Evolutionary conservation across 2,888 invertebrate genomes (phyloP).

Genomic region (Tenthredo amoena): DNA sequence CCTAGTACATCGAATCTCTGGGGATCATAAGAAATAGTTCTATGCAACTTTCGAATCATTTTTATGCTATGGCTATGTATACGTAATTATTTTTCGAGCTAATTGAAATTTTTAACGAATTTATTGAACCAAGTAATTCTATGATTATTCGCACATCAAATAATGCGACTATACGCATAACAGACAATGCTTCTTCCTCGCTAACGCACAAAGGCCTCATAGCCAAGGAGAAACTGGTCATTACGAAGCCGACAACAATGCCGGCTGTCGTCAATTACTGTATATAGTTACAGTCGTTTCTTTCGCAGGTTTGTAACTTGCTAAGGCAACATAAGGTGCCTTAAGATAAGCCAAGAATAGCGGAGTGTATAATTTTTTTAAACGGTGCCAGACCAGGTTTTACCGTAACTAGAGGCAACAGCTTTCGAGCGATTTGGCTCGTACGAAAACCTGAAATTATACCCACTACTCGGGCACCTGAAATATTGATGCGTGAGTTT

Average conservation of each 20-base stretch:
- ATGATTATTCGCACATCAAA: not conserved
- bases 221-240: not conserved
- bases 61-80: too few relatives aligned
- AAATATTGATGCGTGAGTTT: not conserved
- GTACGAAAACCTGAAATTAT: not conserved
- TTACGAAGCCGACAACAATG: constrained; percentile 20
- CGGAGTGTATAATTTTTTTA: not conserved
- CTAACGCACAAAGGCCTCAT: not conserved
- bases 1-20: not conserved
- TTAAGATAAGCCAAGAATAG: constrained; percentile 3
- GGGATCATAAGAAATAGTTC: not conserved
- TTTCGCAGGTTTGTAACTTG: not conserved
- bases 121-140: not conserved
- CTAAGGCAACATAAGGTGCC: not conserved
- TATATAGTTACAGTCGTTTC: not conserved
- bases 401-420: not conserved
- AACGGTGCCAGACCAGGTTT: not conserved
- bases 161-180: not conserved
- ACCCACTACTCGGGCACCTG: not conserved
- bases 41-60: too few relatives aligned
- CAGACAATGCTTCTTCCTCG: not conserved
- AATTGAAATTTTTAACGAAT: not conserved
- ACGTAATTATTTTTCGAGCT: not conserved
- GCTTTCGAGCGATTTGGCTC: not conserved
- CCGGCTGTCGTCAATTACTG: constrained; percentile 20